Evolutionary conservation across 2,113 vertebrate genomes (phyloP).

Genomic region (Micronycteris hirsuta): DNA sequence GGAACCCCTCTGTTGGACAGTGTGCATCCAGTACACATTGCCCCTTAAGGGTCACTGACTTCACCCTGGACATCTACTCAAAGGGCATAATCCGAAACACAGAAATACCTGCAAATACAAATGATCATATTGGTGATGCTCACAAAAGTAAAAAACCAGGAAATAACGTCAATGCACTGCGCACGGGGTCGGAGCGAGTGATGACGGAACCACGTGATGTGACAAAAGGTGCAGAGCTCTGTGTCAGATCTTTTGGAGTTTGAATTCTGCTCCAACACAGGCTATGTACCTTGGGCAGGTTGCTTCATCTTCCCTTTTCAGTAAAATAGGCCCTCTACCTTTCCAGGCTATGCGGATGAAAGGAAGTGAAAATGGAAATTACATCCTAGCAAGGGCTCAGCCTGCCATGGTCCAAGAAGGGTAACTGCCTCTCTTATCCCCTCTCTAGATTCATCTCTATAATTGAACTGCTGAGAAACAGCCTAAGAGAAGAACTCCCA

Average conservation of each 20-base stretch:
- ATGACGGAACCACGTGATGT: fast-evolving
- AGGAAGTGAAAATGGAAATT: not conserved
- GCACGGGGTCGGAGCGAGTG: not conserved
- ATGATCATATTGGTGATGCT: not conserved
- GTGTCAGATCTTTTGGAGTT: not conserved
- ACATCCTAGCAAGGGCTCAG: not conserved
- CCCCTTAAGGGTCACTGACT: not conserved
- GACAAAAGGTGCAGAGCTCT: not conserved
- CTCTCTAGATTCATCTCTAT: not conserved
- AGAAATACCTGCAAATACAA: not conserved
- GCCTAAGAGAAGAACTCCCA: not conserved
- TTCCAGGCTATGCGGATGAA: not conserved
- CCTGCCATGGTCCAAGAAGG: not conserved
- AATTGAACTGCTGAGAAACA: not conserved
- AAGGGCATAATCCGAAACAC: not conserved
- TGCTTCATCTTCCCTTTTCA: not conserved
- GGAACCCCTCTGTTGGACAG: not conserved
- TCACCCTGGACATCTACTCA: not conserved
- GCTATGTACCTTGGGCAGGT: not conserved
- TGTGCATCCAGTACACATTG: not conserved
- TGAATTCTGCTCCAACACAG: not conserved
- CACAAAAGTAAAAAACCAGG: not conserved
- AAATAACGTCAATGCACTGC: not conserved
- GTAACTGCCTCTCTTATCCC: not conserved
- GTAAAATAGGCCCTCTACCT: not conserved